Percentiles rank a stretch among this genome's conserved stretches.
These are phyloP conservation scores for Drosophila picticornis DNA, from an alignment of 2,888 invertebrate genomes.

Conservation along the genomic window DNA sequence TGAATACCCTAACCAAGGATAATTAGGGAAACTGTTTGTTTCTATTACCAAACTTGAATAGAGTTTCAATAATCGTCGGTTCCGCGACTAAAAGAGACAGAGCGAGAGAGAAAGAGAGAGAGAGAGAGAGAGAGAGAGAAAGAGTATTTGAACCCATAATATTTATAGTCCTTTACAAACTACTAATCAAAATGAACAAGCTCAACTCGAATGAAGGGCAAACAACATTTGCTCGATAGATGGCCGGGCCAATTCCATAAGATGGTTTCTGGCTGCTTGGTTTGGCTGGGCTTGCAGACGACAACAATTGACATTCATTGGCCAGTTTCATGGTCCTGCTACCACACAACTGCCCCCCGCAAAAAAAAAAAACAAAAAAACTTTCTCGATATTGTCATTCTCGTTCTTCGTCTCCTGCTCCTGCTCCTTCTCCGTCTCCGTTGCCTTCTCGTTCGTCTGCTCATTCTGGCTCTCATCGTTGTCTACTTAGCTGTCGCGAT, in stretches of 20 bases:
- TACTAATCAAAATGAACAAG: not conserved
- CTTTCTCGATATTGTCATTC: constrained; percentile 36
- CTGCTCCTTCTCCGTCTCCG: constrained; percentile 18
- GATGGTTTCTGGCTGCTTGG: constrained; percentile 35
- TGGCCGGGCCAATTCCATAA: constrained; percentile 22
- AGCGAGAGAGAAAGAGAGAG: not conserved
- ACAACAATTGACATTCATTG: constrained; percentile 78
- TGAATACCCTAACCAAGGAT: constrained; percentile 16
- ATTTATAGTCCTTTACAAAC: not conserved
- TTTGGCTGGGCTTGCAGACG: constrained; percentile 28
- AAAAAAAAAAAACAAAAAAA: constrained; percentile 41
- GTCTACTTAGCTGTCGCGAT: constrained; percentile 67
- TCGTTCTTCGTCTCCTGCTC: constrained; percentile 2
- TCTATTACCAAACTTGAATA: not conserved
- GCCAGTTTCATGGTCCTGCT: constrained; percentile 69
- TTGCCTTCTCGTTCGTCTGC: not conserved
- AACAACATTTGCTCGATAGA: constrained; percentile 14
- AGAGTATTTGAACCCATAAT: not conserved
- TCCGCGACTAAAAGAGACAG: not conserved
- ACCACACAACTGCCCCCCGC: not conserved
- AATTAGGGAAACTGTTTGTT: not conserved
- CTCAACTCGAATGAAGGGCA: constrained; percentile 1
- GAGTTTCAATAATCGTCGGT: not conserved
- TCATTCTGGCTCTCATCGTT: constrained; percentile 23
- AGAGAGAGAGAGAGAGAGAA: not conserved